phyloP scores from a whole-genome alignment of 2,797 vertebrate genomes.

The Coranthus polyacanthus region DNA sequence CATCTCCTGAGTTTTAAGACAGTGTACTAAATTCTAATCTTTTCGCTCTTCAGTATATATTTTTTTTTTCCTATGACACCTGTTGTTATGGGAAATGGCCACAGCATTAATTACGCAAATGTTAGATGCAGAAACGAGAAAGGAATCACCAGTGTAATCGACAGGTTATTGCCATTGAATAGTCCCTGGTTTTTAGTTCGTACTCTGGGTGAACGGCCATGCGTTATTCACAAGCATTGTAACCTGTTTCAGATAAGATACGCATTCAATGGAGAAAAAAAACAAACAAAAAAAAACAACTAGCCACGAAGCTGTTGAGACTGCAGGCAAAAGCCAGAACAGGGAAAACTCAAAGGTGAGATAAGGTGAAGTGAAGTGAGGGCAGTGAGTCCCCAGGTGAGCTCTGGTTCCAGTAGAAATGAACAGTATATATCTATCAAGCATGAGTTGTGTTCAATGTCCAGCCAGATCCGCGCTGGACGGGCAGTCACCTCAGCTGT shows the following conservation, averaged over 20 bases:
- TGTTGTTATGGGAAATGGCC: neutral
- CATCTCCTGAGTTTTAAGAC: too few relatives aligned
- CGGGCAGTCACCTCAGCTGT: conserved; percentile 10
- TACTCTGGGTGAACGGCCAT: conserved; percentile 9
- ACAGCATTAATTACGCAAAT: neutral
- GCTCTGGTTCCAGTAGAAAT: neutral
- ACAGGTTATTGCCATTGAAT: neutral
- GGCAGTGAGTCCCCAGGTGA: neutral
- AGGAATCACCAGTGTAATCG: neutral
- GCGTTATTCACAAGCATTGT: conserved; percentile 27
- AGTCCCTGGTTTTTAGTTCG: neutral
- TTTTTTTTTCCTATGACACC: too few relatives aligned
- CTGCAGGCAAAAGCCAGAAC: neutral
- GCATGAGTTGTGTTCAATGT: conserved; percentile 1
- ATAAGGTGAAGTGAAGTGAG: too few relatives aligned
- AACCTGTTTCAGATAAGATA: conserved; percentile 16
- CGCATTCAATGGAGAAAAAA: conserved; percentile 9
- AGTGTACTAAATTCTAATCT: too few relatives aligned
- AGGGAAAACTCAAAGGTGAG: neutral
- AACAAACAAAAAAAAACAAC: too few relatives aligned
- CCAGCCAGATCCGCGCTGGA: neutral
- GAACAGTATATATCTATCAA: neutral
- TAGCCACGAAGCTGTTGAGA: neutral
- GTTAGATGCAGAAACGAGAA: conserved; percentile 1
- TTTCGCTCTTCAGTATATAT: too few relatives aligned